Conservation (phyloP, 1,140 invertebrate species). For the Augochlora pura region DNA sequence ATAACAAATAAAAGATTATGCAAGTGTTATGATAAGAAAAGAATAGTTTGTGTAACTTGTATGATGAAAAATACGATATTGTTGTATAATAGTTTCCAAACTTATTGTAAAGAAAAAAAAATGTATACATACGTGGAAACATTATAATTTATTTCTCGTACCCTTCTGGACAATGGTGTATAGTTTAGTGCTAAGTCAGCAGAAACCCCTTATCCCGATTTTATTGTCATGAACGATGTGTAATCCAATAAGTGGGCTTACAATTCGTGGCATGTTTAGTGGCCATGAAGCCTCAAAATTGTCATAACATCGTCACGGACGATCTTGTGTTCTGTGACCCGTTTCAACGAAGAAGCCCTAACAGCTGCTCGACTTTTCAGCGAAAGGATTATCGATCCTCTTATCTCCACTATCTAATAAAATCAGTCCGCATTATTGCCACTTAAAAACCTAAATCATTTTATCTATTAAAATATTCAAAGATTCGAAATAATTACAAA, state of each 20-base stretch:
- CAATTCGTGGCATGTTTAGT: constrained; percentile 4
- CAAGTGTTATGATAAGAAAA: no score
- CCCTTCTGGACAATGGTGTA: no score
- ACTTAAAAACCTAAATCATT: neutral
- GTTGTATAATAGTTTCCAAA: no score
- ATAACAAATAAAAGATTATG: no score
- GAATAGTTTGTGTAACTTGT: no score
- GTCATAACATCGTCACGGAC: constrained; percentile 3
- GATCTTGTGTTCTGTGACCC: constrained; percentile 36
- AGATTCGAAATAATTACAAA: neutral
- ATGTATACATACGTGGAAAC: no score
- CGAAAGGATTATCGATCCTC: neutral
- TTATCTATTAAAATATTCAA: neutral
- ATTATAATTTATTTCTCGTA: no score
- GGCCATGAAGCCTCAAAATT: constrained; percentile 11
- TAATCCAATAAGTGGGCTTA: constrained; percentile 6
- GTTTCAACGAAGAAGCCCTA: constrained; percentile 41
- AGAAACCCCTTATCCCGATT: neutral
- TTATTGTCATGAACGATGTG: neutral
- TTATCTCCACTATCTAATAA: neutral
- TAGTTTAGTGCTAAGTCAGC: no score
- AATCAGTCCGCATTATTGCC: neutral
- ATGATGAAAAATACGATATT: no score
- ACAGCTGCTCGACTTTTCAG: constrained; percentile 17
- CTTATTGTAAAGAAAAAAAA: no score